These are phyloP conservation scores for Bimastos eiseni DNA, from an alignment of 2,888 invertebrate genomes.

Conservation along the genomic window DNA sequence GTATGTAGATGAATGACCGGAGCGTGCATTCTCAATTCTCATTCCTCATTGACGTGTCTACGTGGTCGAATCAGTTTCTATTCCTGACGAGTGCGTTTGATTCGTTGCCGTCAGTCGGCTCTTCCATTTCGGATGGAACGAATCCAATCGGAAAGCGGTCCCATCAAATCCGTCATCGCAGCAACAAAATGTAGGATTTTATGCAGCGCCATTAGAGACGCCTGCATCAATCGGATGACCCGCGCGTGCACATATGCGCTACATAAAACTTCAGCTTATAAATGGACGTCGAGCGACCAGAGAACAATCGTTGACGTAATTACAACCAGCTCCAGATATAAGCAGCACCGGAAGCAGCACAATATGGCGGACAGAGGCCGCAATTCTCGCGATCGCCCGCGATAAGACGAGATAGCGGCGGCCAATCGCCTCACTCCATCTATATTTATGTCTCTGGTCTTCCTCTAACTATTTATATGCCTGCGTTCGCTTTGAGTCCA, in stretches of 20 bases:
- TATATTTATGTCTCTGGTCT: background rate
- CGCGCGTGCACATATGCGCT: slow-evolving; percentile 2
- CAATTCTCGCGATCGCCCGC: background rate
- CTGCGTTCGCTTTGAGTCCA: background rate
- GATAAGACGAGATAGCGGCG: background rate
- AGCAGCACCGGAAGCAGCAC: background rate
- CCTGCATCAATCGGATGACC: background rate
- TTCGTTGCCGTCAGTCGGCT: background rate
- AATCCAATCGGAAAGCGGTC: background rate
- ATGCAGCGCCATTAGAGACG: background rate
- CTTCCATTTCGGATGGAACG: background rate
- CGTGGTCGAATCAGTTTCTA: too few relatives aligned
- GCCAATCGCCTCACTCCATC: background rate
- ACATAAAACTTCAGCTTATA: background rate
- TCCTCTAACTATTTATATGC: background rate
- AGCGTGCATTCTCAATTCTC: too few relatives aligned
- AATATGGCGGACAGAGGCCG: background rate
- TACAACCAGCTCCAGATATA: background rate
- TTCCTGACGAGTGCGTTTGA: background rate
- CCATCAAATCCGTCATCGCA: background rate
- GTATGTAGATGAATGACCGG: too few relatives aligned
- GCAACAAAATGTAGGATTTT: background rate
- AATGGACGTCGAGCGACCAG: background rate
- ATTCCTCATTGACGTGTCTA: too few relatives aligned
- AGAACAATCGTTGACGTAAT: background rate